Evolutionary conservation across 2,888 invertebrate genomes (phyloP).

Genomic region (Rhamphomyia laevipes): DNA sequence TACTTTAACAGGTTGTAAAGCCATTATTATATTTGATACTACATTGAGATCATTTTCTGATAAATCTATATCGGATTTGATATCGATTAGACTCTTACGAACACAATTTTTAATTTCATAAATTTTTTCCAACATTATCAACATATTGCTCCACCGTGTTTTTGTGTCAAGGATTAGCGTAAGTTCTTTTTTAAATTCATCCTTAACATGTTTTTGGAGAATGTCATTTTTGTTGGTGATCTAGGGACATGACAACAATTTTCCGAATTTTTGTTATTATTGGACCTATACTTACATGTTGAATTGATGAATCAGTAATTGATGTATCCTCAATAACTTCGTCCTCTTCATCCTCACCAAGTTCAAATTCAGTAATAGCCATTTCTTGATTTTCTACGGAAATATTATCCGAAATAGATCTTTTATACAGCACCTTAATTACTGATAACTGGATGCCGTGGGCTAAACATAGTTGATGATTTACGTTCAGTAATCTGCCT

Average conservation of each 20-base stretch:
- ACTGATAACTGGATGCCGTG: neutral
- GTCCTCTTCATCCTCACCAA: too few relatives aligned
- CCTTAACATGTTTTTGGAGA: conserved; percentile 7
- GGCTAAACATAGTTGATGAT: neutral
- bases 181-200: conserved; percentile 9
- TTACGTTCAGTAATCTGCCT: too few relatives aligned
- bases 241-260: neutral
- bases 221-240: conserved; percentile 7
- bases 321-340: too few relatives aligned
- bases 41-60: neutral
- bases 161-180: conserved; percentile 10
- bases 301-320: neutral
- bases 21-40: neutral
- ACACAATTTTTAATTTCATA: conserved; percentile 14
- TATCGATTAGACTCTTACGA: conserved; percentile 15
- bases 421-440: neutral
- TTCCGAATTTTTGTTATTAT: conserved; percentile 2
- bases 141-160: conserved; percentile 13
- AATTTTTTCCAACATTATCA: conserved; percentile 11
- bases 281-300: neutral
- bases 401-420: neutral
- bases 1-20: neutral
- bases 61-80: conserved; percentile 10
- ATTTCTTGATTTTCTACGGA: neutral
- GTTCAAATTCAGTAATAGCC: neutral